A percentile compares a stretch with the other conserved stretches of the same genome.
phyloP scores from a whole-genome alignment of 2,113 vertebrate species.

The Geothlypis trichas region DNA sequence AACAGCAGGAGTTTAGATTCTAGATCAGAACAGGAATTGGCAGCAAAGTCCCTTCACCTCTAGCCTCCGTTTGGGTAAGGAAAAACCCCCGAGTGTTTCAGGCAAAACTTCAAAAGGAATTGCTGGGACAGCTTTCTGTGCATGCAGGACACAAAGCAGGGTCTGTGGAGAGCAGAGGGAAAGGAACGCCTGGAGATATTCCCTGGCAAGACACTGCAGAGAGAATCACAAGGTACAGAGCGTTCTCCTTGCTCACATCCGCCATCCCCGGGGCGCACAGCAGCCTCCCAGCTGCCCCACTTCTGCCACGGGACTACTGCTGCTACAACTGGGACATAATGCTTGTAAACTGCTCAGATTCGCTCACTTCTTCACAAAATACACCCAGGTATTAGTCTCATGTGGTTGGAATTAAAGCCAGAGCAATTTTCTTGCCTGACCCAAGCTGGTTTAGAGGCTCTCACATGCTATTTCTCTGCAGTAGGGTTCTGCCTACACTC shows the following conservation, averaged over 20 bases:
- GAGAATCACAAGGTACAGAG: slow-evolving; percentile 8
- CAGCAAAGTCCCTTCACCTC: not conserved
- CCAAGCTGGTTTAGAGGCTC: not conserved
- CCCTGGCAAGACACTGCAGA: not conserved
- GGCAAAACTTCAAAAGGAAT: slow-evolving; percentile 16
- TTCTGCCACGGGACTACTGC: not conserved
- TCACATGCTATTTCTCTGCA: not conserved
- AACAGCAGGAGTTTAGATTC: not conserved
- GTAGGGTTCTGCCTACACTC: not conserved
- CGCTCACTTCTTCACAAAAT: not conserved
- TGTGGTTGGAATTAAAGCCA: not conserved
- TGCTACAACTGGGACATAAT: not conserved
- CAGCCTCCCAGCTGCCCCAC: slow-evolving; percentile 1
- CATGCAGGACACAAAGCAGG: not conserved
- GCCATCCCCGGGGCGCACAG: not conserved
- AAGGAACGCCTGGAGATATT: not conserved
- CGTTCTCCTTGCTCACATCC: not conserved
- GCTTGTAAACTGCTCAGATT: not conserved
- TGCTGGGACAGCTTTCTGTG: not conserved
- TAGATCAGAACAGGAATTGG: not conserved
- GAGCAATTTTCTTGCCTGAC: not conserved
- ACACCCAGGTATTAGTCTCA: not conserved
- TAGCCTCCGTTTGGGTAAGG: not conserved
- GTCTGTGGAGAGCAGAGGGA: not conserved
- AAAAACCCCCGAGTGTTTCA: not conserved